These are phyloP conservation scores for Caenorhabditis wallacei DNA, from an alignment of 2,888 invertebrate species.

Conservation along the genomic window DNA sequence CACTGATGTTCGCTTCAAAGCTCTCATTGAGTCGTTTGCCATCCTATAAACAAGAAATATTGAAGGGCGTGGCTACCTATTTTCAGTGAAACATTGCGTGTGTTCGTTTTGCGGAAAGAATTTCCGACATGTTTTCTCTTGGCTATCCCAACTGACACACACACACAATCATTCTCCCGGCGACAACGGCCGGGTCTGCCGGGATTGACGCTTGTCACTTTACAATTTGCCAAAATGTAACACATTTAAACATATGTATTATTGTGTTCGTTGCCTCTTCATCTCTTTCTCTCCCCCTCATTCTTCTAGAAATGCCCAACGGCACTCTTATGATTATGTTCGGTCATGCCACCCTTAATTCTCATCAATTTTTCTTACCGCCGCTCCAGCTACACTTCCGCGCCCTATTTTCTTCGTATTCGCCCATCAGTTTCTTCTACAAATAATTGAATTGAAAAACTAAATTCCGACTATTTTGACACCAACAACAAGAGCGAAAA, in stretches of 20 bases:
- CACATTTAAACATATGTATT: slow-evolving; percentile 64
- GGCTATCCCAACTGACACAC: slow-evolving; percentile 16
- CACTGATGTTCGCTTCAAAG: slow-evolving; percentile 31
- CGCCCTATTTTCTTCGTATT: not conserved
- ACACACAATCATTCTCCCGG: slow-evolving; percentile 41
- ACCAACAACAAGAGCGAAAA: slow-evolving; percentile 31
- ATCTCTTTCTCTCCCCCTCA: not conserved
- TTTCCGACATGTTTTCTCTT: slow-evolving; percentile 33
- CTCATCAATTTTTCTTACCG: slow-evolving; percentile 44
- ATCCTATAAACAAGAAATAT: slow-evolving; percentile 49
- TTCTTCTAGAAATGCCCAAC: slow-evolving; percentile 38
- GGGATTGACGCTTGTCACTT: slow-evolving; percentile 46
- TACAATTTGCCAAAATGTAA: slow-evolving; percentile 63
- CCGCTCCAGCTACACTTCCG: slow-evolving; percentile 7
- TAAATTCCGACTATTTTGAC: slow-evolving; percentile 55
- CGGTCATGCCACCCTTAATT: slow-evolving; percentile 25
- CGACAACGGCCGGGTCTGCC: slow-evolving; percentile 7
- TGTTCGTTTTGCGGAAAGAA: slow-evolving; percentile 28
- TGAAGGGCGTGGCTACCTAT: slow-evolving; percentile 12
- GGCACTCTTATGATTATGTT: slow-evolving; percentile 49
- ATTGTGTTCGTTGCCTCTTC: slow-evolving; percentile 53
- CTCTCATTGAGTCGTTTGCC: slow-evolving; percentile 58
- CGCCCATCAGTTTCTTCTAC: slow-evolving; percentile 26
- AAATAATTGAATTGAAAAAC: slow-evolving; percentile 49
- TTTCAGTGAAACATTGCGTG: slow-evolving; percentile 36